Conservation (phyloP, 2,888 invertebrate species). For the Dilophus febrilis region DNA sequence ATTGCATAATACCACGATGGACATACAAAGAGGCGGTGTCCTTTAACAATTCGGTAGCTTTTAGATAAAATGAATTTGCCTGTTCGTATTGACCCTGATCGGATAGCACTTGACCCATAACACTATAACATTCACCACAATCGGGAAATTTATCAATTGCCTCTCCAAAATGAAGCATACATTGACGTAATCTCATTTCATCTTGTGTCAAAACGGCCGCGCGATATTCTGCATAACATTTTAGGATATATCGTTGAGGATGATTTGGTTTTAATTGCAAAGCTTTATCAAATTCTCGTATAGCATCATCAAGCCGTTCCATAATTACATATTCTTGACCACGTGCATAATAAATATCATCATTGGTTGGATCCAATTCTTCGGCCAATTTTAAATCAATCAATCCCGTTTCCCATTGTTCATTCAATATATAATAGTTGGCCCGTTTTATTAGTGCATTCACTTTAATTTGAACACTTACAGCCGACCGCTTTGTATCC, state of each 20-base stretch:
- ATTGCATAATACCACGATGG: slow-evolving; percentile 64
- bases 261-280: slow-evolving; percentile 68
- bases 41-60: slow-evolving; percentile 67
- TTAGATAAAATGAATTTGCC: slow-evolving; percentile 65
- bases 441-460: slow-evolving; percentile 83
- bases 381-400: slow-evolving; percentile 66
- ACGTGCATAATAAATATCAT: slow-evolving; percentile 84
- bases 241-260: slow-evolving; percentile 75
- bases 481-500: too few relatives aligned
- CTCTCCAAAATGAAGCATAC: slow-evolving; percentile 55
- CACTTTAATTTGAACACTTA: slow-evolving; percentile 46
- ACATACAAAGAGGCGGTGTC: slow-evolving; percentile 73
- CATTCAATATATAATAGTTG: slow-evolving; percentile 64
- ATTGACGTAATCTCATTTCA: slow-evolving; percentile 41
- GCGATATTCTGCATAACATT: slow-evolving; percentile 76
- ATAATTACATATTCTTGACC: slow-evolving; percentile 74
- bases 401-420: slow-evolving; percentile 53
- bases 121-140: slow-evolving; percentile 70
- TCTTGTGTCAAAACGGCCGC: slow-evolving; percentile 44
- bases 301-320: slow-evolving; percentile 66
- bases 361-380: slow-evolving; percentile 56
- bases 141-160: slow-evolving; percentile 64
- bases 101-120: slow-evolving; percentile 79
- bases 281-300: slow-evolving; percentile 66
- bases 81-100: slow-evolving; percentile 71